A percentile compares a stretch with the other conserved stretches of the same genome.
Conservation (phyloP, 2,888 invertebrate species). For the Erannis defoliaria region DNA sequence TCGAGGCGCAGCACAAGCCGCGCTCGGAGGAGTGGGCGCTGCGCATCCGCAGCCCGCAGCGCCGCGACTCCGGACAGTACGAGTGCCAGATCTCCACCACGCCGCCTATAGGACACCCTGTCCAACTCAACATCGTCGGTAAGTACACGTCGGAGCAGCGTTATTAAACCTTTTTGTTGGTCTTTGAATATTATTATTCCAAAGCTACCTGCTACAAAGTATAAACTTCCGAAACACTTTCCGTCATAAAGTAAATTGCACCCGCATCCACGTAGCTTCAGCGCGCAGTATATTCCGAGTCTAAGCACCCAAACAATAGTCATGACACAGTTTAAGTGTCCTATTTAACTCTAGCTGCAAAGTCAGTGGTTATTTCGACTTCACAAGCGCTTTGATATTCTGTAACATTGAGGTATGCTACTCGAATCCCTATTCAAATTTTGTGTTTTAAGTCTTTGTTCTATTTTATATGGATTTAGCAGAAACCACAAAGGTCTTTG, state of each 20-base stretch:
- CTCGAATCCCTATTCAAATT: constrained; percentile 9
- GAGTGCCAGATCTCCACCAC: constrained; percentile 96
- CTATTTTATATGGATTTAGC: constrained; percentile 12
- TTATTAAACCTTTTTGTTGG: too few relatives aligned
- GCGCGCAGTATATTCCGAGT: not conserved
- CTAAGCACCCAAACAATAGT: constrained; percentile 21
- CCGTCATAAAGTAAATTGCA: constrained; percentile 66
- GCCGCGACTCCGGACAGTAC: constrained; percentile 90
- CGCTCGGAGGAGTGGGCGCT: constrained; percentile 94
- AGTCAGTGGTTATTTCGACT: constrained; percentile 18
- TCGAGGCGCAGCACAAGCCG: constrained; percentile 93
- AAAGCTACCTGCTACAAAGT: constrained; percentile 1
- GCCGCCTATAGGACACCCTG: constrained; percentile 93
- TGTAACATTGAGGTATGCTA: constrained; percentile 11
- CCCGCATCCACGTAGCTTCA: constrained; percentile 1
- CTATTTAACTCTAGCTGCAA: constrained; percentile 15
- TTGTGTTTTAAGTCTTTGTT: constrained; percentile 5
- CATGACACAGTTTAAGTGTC: constrained; percentile 19
- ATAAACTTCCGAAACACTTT: constrained; percentile 4
- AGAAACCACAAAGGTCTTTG: constrained; percentile 12
- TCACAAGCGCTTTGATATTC: constrained; percentile 16
- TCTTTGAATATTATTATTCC: not conserved
- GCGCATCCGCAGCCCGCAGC: constrained; percentile 62
- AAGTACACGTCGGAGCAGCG: not conserved
- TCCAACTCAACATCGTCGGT: constrained; percentile 91